Evolutionary conservation across 1,140 invertebrate species (phyloP).

Genomic region (Asobara japonica): DNA sequence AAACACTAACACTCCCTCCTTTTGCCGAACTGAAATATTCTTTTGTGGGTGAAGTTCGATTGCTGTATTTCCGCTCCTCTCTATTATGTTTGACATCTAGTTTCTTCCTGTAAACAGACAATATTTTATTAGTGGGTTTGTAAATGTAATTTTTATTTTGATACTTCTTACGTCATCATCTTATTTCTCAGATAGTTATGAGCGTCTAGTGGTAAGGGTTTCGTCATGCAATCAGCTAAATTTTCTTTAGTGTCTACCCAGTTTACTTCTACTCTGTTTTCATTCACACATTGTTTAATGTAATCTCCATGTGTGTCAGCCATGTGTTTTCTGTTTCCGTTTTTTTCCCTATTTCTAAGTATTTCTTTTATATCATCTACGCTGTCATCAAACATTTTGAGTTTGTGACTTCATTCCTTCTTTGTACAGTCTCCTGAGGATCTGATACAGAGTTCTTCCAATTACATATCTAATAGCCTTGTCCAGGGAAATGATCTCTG

Average conservation of each 20-base stretch:
- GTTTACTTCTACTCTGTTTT: neutral
- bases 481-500: slow-evolving; percentile 1
- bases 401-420: neutral
- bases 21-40: no score
- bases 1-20: no score
- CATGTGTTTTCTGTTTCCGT: neutral
- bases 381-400: neutral
- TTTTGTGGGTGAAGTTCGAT: no score
- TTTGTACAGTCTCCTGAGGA: neutral
- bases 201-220: neutral
- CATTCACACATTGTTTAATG: neutral
- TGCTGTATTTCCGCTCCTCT: no score
- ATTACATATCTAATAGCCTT: slow-evolving; percentile 2
- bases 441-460: slow-evolving; percentile 14
- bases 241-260: neutral
- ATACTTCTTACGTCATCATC: neutral
- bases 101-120: no score
- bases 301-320: neutral
- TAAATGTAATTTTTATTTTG: no score
- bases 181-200: neutral
- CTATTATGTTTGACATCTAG: no score
- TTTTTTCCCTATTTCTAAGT: neutral
- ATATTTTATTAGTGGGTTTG: no score
- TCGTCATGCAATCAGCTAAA: neutral
- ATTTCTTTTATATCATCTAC: neutral